These are phyloP conservation scores for Lycopodina hypogea DNA, from an alignment of 37 sponge, comb jelly and placozoan species.

Conservation along the genomic window DNA sequence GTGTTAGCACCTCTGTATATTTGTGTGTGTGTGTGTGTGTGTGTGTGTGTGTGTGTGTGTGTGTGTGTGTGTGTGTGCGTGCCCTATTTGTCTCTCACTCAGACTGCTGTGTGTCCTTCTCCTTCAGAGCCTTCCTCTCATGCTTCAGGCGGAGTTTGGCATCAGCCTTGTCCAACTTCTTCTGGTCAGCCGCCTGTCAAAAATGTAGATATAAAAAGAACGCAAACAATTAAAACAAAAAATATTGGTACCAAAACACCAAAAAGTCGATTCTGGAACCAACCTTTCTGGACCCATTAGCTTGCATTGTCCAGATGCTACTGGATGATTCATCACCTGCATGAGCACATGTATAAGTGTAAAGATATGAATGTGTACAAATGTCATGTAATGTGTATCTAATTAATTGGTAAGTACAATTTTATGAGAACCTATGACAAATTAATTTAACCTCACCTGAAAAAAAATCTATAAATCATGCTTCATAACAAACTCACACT, in stretches of 20 bases:
- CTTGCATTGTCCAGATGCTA: slow-evolving; percentile 40
- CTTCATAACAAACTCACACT: too few relatives aligned
- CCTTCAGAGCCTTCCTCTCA: slow-evolving; percentile 66
- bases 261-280: not conserved
- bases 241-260: too few relatives aligned
- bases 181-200: slow-evolving; percentile 50
- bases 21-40: too few relatives aligned
- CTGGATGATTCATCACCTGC: slow-evolving; percentile 15
- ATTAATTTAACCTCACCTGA: too few relatives aligned
- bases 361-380: too few relatives aligned
- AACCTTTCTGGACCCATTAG: slow-evolving; percentile 6
- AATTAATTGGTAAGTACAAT: too few relatives aligned
- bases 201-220: slow-evolving; percentile 21
- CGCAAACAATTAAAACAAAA: not conserved
- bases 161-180: slow-evolving; percentile 84
- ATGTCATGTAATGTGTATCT: too few relatives aligned
- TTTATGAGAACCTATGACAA: too few relatives aligned
- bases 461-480: too few relatives aligned
- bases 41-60: not conserved
- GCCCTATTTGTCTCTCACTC: slow-evolving; percentile 1
- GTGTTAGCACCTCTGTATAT: not conserved
- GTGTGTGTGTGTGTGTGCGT: not conserved
- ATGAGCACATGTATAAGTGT: too few relatives aligned
- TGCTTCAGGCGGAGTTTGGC: slow-evolving; percentile 72
- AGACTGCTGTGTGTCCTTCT: not conserved